Base-by-base conservation (phyloP, 2,888 invertebrate species). In the Eilema sororculum region DNA sequence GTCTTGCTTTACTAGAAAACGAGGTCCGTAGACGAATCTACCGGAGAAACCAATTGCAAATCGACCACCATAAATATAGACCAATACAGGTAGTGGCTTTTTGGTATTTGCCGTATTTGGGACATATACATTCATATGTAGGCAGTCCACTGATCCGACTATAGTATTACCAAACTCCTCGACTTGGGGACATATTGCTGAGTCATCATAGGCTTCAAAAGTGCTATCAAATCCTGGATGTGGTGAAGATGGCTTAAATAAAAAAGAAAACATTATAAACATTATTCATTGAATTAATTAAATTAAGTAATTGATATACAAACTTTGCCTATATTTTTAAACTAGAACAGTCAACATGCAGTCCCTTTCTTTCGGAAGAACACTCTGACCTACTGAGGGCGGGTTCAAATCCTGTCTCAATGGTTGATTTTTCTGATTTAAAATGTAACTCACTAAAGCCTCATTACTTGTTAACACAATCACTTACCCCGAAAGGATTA, bases 401-500 rank as follows among this genome's bases (percentile, higher is more conserved):
- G 30, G 30, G 8, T 33, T 33, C 30, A 8, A 33, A 8, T 8
- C 4, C 30, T 33, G 8, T 33, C n/a, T n/a, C n/a, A n/a, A n/a
- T n/a, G n/a, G n/a, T n/a, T n/a, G n/a, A n/a, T n/a, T n/a, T n/a
- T n/a, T n/a, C n/a, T n/a, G n/a, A n/a, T n/a, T n/a, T n/a, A n/a
- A n/a, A n/a, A n/a, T n/a, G n/a, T n/a, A n/a, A n/a, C n/a, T 33
- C 4, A 33, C 30, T 33, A 6, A 33, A 0, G 5, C 12, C 1
- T 37, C 33, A 37, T 10, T 37, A 33, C 30, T 33, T 33, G 6
- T 12, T 12, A 1, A 37, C 33, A 37, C 33, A 37, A 10, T 60
- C 6, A 85, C 90, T 89, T 78, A 91, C 91, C 72, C 91, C 90
- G 68, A 91, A 92, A 33, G 91, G 91, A 78, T 90, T 89, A 20